Base-by-base conservation (phyloP, 2,888 invertebrate genomes). In the Exocentrus adspersus region DNA sequence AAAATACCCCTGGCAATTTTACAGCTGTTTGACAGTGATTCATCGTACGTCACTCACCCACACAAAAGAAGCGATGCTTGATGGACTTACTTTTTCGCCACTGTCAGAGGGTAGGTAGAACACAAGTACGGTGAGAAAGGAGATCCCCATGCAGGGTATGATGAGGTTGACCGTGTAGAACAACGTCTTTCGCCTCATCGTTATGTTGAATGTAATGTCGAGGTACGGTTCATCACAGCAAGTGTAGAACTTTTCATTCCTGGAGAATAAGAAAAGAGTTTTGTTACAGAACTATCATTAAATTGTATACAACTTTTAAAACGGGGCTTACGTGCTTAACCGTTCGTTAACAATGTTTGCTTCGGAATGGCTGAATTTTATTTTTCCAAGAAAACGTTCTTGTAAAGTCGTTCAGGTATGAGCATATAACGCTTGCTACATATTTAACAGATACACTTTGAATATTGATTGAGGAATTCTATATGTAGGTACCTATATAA, bases 61-160 rank as follows among this genome's bases (percentile, higher is more conserved):
- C 14, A 42, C 37, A 41, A 19, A 30, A 24, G 19, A 54, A 42
- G 43, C n/a, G 12, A 30, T 10, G 6, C 21, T 20, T 52, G 54
- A 30, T 30, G 17, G 16, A 80, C 85, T 87, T 81, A 95, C 94
- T 88, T 98, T 98, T 86, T 98, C 98, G 78, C 98, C 97, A 83
- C 95, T 95, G 87, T 98, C 97, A 72, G 96, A 96, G 72, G 97
- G 98, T 83, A 98, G 86, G 85, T 97, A 97, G 88, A 97, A 98
- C 79, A 97, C 97, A 80, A 98, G 90, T 78, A 97, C 94, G 75
- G 97, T 97, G 80, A 98, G 91, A 84, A 96, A 96, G 75, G 96
- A 96, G 83, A 97, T 97, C 73, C 95, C 95, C 90, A 97, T 95
- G 83, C 97, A 97, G 69, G 96, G 97, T 81, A 97, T 95, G 84